phyloP scores from a whole-genome alignment of 1,140 invertebrate species.

The Camponotus floridanus region DNA sequence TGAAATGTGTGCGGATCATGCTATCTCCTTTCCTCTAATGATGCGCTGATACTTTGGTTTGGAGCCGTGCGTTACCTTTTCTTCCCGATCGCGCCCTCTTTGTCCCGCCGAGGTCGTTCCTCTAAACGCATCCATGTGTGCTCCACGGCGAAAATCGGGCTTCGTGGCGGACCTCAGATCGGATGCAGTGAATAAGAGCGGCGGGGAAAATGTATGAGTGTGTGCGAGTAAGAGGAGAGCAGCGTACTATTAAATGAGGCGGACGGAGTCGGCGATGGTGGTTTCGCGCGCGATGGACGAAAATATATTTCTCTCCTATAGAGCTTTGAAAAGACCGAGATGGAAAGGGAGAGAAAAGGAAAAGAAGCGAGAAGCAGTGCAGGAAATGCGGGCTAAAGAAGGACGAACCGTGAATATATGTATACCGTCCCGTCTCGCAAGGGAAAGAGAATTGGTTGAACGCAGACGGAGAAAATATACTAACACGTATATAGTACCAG shows the following conservation, averaged over 20 bases:
- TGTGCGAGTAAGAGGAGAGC: conserved; percentile 16
- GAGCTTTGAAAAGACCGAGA: conserved; percentile 41
- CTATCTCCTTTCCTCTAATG: conserved; percentile 4
- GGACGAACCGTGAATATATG: conserved; percentile 24
- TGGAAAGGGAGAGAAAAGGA: not conserved
- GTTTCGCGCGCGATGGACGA: conserved; percentile 55
- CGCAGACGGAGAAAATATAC: conserved; percentile 54
- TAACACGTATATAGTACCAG: conserved; percentile 31
- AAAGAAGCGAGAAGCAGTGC: not conserved
- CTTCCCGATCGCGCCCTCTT: conserved; percentile 41
- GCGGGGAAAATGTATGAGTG: conserved; percentile 36
- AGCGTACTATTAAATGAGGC: conserved; percentile 36
- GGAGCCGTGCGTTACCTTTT: conserved; percentile 6
- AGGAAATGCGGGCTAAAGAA: conserved; percentile 8
- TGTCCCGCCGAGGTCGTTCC: conserved; percentile 8
- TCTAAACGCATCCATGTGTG: conserved; percentile 25
- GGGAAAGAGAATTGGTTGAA: conserved; percentile 37
- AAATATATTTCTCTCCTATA: conserved; percentile 61
- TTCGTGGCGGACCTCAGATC: conserved; percentile 49
- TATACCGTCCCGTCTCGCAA: conserved; percentile 49
- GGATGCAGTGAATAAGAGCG: conserved; percentile 43
- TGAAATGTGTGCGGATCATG: conserved; percentile 42
- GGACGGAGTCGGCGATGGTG: conserved; percentile 40
- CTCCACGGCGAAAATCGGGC: conserved; percentile 48
- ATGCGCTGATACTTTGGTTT: conserved; percentile 26